Evolutionary conservation across 2,113 vertebrate species (phyloP).

Genomic region (Pedetes capensis): DNA sequence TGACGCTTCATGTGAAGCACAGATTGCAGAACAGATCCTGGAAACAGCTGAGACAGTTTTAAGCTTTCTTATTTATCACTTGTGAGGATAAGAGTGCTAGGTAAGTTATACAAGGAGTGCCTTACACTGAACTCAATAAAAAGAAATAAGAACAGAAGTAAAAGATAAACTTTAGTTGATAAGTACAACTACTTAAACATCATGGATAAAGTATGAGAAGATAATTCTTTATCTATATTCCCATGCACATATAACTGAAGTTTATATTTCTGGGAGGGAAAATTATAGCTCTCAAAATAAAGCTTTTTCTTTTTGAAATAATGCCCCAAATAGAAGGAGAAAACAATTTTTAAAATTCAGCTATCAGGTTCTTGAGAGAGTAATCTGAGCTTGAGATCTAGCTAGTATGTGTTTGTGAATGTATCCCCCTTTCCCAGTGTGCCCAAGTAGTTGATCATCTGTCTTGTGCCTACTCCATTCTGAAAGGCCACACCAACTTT

Average conservation of each 20-base stretch:
- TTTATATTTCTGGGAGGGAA: background rate
- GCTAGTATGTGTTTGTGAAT: background rate
- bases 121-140: background rate
- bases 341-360: background rate
- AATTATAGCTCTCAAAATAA: background rate
- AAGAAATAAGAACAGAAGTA: background rate
- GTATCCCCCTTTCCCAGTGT: background rate
- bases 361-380: background rate
- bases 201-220: background rate
- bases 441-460: background rate
- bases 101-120: background rate
- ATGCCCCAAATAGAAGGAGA: background rate
- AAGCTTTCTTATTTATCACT: background rate
- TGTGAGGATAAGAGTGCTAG: background rate
- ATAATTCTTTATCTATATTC: background rate
- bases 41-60: background rate
- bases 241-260: background rate
- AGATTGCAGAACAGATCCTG: background rate
- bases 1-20: background rate
- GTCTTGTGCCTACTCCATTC: background rate
- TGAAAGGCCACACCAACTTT: background rate
- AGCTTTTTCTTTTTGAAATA: conserved; percentile 22
- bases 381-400: background rate
- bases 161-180: background rate
- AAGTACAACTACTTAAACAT: background rate